Evolutionary conservation across 2,888 invertebrate species (phyloP).

Genomic region (Drosophila putrida): DNA sequence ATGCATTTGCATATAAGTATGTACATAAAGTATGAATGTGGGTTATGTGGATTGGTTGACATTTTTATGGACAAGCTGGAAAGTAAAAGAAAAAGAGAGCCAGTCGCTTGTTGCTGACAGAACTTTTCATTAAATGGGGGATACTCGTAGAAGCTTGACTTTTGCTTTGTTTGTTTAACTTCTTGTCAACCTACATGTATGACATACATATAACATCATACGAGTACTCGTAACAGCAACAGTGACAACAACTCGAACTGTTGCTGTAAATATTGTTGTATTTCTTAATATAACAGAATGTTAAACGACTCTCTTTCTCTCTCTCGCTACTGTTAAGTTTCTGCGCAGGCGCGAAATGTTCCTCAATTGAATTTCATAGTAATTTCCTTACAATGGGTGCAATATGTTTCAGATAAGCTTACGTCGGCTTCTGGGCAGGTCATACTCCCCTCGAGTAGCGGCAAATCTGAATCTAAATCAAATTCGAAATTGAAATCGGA

Average conservation of each 20-base stretch:
- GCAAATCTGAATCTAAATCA: neutral
- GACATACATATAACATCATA: conserved; percentile 2
- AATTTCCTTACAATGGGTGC: conserved; percentile 62
- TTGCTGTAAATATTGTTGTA: conserved; percentile 7
- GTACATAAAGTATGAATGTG: conserved; percentile 15
- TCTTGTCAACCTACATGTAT: conserved; percentile 63
- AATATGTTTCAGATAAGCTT: conserved; percentile 75
- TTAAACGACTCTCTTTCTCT: conserved; percentile 14
- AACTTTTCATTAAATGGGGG: conserved; percentile 65
- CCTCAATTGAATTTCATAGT: conserved; percentile 70
- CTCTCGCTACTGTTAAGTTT: conserved; percentile 16
- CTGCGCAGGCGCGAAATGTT: conserved; percentile 61
- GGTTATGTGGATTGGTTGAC: conserved; percentile 33
- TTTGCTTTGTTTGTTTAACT: conserved; percentile 76
- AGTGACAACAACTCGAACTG: conserved; percentile 29
- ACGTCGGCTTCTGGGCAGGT: conserved; percentile 65
- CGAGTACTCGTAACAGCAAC: conserved; percentile 17
- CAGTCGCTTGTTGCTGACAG: conserved; percentile 63
- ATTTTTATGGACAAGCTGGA: conserved; percentile 39
- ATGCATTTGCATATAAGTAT: conserved; percentile 8
- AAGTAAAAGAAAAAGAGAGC: conserved; percentile 21
- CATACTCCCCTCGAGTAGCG: conserved; percentile 46
- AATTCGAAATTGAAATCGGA: conserved; percentile 15
- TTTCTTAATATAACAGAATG: conserved; percentile 4
- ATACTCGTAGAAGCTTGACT: conserved; percentile 64